Evolutionary conservation across 2,888 invertebrate genomes (phyloP), one percentile per base, ranked within the genome.

Genomic region (Copidosoma aretas): DNA sequence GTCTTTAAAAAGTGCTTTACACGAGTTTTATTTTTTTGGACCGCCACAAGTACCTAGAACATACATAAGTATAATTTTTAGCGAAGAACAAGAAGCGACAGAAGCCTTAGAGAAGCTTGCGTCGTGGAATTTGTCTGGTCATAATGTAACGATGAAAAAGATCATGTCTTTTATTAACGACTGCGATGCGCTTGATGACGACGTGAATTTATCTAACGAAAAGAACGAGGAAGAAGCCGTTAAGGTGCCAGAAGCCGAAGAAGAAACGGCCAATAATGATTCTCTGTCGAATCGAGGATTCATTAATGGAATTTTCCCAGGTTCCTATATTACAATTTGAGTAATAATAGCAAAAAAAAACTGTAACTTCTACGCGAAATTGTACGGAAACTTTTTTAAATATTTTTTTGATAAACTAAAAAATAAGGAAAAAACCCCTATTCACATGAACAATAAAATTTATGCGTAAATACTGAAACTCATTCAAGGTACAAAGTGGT

Each of bases 401-500:
- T 51, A 51, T 25, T 51, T 19, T 60, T 24, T 51, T 32, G 25
- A n/a, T 24, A 43, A 54, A 21, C 1, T 46, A 60, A n/a, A 43
- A 43, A n/a, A n/a, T n/a, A n/a, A n/a, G n/a, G n/a, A n/a, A n/a
- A n/a, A n/a, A n/a, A n/a, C n/a, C n/a, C n/a, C n/a, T n/a, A n/a
- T n/a, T n/a, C n/a, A n/a, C n/a, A n/a, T n/a, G n/a, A n/a, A n/a
- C n/a, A n/a, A n/a, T n/a, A n/a, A n/a, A n/a, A n/a, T n/a, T n/a
- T n/a, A n/a, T n/a, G n/a, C n/a, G n/a, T n/a, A n/a, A n/a, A n/a
- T n/a, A n/a, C n/a, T n/a, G n/a, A n/a, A n/a, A 54, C 41, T 41
- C 19, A 17, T 84, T 83, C 0, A 81, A 94, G 94, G 94, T 72
- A 94, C 94, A 51, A 94, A 94, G 82, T 95, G 94, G 94, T 96